These are phyloP conservation scores for Megaptera novaeangliae DNA, from an alignment of 2,113 vertebrate species.

Conservation along the genomic window DNA sequence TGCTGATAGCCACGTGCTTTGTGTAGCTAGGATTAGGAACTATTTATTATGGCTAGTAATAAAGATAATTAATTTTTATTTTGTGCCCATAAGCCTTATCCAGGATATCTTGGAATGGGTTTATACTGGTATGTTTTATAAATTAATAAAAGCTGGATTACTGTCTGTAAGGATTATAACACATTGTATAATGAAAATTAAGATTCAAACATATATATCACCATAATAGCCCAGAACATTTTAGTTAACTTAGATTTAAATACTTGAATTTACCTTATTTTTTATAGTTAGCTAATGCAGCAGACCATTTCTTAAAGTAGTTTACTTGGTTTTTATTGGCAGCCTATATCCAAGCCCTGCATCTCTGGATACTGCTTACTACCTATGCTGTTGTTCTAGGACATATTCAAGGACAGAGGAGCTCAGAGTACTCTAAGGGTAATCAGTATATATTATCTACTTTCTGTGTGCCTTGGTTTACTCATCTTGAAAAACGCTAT, in stretches of 20 bases:
- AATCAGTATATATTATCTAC: not conserved
- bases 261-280: not conserved
- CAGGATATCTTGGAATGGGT: not conserved
- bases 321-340: constrained; percentile 76
- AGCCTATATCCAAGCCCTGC: constrained; percentile 75
- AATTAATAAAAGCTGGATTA: not conserved
- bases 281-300: not conserved
- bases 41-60: not conserved
- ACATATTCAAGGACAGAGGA: constrained; percentile 79
- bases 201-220: not conserved
- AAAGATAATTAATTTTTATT: constrained; percentile 17
- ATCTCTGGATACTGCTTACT: constrained; percentile 72
- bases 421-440: constrained; percentile 65
- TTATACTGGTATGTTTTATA: not conserved
- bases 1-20: not conserved
- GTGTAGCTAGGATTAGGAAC: not conserved
- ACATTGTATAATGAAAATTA: not conserved
- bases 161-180: not conserved
- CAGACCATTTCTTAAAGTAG: constrained; percentile 71
- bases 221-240: not conserved
- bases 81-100: not conserved
- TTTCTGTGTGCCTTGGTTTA: not conserved
- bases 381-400: constrained; percentile 75
- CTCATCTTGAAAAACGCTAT: not conserved
- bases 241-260: not conserved